Base-by-base conservation (phyloP, 1,140 invertebrate species). In the Brachionus koreanus region DNA sequence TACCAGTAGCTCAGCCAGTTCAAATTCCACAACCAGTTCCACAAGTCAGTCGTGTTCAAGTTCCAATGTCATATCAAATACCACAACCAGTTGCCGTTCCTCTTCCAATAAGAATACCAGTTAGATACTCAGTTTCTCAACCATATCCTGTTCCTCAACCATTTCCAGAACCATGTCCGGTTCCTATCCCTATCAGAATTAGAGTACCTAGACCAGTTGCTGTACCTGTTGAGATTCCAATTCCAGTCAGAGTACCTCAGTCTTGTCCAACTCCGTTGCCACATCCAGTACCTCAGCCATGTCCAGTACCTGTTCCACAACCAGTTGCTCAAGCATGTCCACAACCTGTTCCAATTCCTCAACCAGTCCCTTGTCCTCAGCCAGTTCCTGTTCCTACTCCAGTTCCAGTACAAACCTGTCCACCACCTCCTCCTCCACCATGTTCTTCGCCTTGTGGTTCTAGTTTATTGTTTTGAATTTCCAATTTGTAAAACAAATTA, bases 21-120 rank as follows among this genome's bases (percentile, higher is more conserved):
- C 65, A n/a, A 39, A 39, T 69, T 13, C 65, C 65, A 39, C 65
- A 69, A 69, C 65, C 65, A 69, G 35, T 65, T 33, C 61, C 61
- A 33, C 61, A 65, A 65, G 61, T 65, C 1, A 35, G 2, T 5
- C 7, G 61, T 25, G 12, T 39, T 16, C 65, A 33, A 16, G 35
- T 69, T 65, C 61, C 61, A 13, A 33, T 29, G 33, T 25, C 61
- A 65, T 65, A 65, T 65, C 61, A 29, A 65, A 37, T 65, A 33
- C 61, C 61, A 13, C 25, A 33, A 13, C 61, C 61, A 65, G 61
- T 65, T 25, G 33, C 33, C 0, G 65, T 69, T 37, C 65, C 29
- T 16, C 33, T 39, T 19, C 65, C 65, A 69, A 12, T 39, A 6
- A 33, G 35, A 39, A n/a, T 69, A 12, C 65, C 65, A 69, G 65